phyloP scores from a whole-genome alignment of 2,888 invertebrate genomes.

The Platycheirus albimanus region DNA sequence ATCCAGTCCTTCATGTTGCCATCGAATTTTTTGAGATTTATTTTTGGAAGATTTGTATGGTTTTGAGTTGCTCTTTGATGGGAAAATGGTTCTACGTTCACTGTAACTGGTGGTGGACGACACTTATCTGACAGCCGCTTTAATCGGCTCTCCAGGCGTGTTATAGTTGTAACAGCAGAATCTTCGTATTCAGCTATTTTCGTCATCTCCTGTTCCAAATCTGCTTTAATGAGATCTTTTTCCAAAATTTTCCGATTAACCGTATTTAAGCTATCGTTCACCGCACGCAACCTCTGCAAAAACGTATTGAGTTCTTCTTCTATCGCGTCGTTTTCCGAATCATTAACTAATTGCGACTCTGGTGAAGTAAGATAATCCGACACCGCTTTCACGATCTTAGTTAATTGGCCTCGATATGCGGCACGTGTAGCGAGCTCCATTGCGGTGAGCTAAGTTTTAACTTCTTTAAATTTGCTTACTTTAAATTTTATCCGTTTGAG shows the following conservation, averaged over 20 bases:
- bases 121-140: background rate
- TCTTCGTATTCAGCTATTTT: slow-evolving; percentile 26
- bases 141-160: slow-evolving; percentile 15
- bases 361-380: slow-evolving; percentile 11
- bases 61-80: background rate
- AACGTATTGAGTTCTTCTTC: background rate
- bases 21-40: background rate
- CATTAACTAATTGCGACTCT: slow-evolving; percentile 1
- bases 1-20: background rate
- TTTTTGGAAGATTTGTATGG: background rate
- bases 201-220: slow-evolving; percentile 21
- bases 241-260: background rate
- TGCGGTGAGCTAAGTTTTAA: background rate
- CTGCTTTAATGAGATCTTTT: slow-evolving; percentile 23
- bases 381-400: slow-evolving; percentile 24
- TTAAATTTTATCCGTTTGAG: background rate
- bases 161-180: background rate
- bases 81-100: background rate
- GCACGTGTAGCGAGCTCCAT: slow-evolving; percentile 24
- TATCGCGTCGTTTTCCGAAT: background rate
- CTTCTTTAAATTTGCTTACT: background rate
- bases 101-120: background rate
- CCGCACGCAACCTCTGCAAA: background rate
- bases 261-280: background rate
- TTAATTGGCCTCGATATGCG: slow-evolving; percentile 24